These are phyloP conservation scores for Pollenia labialis DNA, from an alignment of 2,888 invertebrate species.

Conservation along the genomic window DNA sequence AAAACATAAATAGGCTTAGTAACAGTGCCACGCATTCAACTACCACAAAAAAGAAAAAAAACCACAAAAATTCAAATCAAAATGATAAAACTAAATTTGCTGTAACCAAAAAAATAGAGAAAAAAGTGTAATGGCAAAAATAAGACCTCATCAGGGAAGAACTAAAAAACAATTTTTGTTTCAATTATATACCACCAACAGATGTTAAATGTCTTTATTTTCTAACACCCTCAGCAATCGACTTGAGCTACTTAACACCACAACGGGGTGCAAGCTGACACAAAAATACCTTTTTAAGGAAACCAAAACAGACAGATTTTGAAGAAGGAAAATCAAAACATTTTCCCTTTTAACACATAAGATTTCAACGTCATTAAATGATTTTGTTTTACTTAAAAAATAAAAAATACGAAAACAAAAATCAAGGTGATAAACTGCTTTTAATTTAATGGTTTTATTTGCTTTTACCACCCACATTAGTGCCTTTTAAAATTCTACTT, in stretches of 20 bases:
- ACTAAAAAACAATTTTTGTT: not conserved
- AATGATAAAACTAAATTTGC: not conserved
- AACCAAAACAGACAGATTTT: not conserved
- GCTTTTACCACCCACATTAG: not conserved
- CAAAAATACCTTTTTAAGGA: conserved; percentile 6
- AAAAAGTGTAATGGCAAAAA: not conserved
- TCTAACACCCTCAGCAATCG: conserved; percentile 6
- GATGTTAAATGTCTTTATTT: conserved; percentile 14
- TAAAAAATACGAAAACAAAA: conserved; percentile 1
- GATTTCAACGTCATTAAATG: not conserved
- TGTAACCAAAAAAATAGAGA: not conserved
- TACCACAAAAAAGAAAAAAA: not conserved
- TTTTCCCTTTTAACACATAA: not conserved
- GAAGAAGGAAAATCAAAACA: not conserved
- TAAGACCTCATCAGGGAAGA: conserved; percentile 13
- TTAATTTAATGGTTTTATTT: conserved; percentile 57
- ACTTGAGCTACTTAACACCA: conserved; percentile 9
- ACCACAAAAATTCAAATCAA: not conserved
- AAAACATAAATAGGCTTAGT: conserved; percentile 58
- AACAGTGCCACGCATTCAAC: conserved; percentile 3
- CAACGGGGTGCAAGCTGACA: conserved; percentile 56
- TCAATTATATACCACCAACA: conserved; percentile 29
- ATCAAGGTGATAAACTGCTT: conserved; percentile 63
- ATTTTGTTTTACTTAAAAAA: not conserved
- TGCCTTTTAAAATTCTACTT: not conserved